Evolutionary conservation across 1,140 invertebrate species (phyloP).

Genomic region (Drepana arcuata): DNA sequence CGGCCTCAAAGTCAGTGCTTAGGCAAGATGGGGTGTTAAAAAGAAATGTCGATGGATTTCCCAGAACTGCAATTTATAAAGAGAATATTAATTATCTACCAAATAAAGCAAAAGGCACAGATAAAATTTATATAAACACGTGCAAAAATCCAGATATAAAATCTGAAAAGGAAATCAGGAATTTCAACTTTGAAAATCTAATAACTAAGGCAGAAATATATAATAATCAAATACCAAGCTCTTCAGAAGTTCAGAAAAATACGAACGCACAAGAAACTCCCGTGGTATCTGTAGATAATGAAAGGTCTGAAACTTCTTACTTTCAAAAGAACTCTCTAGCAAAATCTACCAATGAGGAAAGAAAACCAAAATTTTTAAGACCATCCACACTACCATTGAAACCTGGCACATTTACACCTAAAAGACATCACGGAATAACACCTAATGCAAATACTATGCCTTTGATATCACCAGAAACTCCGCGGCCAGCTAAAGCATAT

Average conservation of each 20-base stretch:
- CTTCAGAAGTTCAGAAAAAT: constrained; percentile 52
- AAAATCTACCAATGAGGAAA: constrained; percentile 35
- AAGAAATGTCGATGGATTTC: constrained; percentile 41
- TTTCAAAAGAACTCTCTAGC: constrained; percentile 55
- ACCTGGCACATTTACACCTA: constrained; percentile 84
- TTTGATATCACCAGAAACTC: constrained; percentile 91
- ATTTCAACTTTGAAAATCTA: constrained; percentile 74
- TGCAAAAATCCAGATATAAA: constrained; percentile 30
- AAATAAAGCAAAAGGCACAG: constrained; percentile 36
- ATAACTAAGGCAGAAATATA: constrained; percentile 70
- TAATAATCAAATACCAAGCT: constrained; percentile 63
- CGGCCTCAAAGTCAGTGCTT: too few species aligned
- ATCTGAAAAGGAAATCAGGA: constrained; percentile 54
- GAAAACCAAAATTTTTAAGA: constrained; percentile 79
- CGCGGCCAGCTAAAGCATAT: constrained; percentile 88
- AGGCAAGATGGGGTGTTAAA: constrained; percentile 39
- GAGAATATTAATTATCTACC: constrained; percentile 37
- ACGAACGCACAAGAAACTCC: constrained; percentile 33
- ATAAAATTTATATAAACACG: constrained; percentile 16
- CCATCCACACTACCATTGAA: constrained; percentile 86
- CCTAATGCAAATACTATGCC: constrained; percentile 83
- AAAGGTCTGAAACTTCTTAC: constrained; percentile 65
- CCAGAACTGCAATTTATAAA: constrained; percentile 36
- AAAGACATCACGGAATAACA: constrained; percentile 83
- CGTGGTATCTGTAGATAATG: constrained; percentile 30